Conservation (phyloP, 2,113 vertebrate species). For the Salvator merianae region DNA sequence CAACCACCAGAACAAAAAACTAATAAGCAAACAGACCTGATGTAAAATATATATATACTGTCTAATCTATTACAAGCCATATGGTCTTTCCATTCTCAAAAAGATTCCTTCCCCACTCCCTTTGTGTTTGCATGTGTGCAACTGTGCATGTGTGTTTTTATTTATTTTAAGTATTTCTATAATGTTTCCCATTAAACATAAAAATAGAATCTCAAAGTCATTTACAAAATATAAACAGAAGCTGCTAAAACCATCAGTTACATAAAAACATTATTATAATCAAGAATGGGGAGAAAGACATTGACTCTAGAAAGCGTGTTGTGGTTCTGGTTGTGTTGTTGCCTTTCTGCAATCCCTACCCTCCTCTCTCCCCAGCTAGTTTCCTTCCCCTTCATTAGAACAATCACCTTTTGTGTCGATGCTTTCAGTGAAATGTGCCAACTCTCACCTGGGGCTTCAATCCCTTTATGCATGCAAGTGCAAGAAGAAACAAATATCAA, state of each 20-base stretch:
- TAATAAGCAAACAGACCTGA: neutral
- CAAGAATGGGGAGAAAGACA: too few species aligned
- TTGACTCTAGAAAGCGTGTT: too few species aligned
- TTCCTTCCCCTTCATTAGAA: constrained; percentile 22
- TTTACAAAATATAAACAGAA: too few species aligned
- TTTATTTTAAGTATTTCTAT: too few species aligned
- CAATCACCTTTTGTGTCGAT: neutral
- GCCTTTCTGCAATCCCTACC: neutral
- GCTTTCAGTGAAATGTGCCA: constrained; percentile 36
- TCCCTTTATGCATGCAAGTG: constrained; percentile 18
- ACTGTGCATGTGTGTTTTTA: too few species aligned
- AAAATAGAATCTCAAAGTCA: too few species aligned
- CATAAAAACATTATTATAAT: too few species aligned
- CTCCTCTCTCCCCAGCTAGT: constrained; percentile 21
- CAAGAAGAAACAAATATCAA: constrained; percentile 38
- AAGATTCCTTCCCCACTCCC: neutral
- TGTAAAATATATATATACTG: neutral
- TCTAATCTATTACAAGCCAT: constrained; percentile 25
- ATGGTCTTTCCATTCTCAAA: neutral
- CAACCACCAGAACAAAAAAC: neutral
- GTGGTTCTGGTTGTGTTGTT: too few species aligned
- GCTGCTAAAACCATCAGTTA: too few species aligned
- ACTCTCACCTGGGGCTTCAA: constrained; percentile 28
- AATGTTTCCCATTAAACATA: too few species aligned
- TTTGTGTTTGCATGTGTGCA: too few species aligned